Evolutionary conservation across 37 sponge, comb jelly and placozoan genomes (phyloP), one percentile per base, ranked within the genome.

Genomic region (Beroe forskalii): DNA sequence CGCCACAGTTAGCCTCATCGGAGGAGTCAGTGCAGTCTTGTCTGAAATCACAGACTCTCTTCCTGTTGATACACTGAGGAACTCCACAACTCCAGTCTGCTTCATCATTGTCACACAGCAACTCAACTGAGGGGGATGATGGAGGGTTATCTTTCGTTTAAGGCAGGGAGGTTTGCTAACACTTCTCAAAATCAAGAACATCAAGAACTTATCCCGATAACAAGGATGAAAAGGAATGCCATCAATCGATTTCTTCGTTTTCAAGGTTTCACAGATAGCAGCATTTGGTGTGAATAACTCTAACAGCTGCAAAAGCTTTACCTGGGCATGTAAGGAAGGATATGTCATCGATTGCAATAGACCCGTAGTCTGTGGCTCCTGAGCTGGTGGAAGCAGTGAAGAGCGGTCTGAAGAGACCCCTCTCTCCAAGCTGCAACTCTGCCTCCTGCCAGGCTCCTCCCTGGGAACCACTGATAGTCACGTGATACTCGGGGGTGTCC

Each of bases 21-120:
- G 91, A 91, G 23, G n/a, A 27, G 41, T 91, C 91, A 0, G 55
- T 37, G 35, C 91, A 91, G 27, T 91, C 76, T 44, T 63, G 69
- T 61, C 75, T 39, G 43, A 60, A 63, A 36, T 91, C 76, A 67
- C 91, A 91, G 62, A 67, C 67, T 61, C 67, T 42, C 55, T 91
- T 89, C 66, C 66, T 67, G 62, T 67, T 67, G 66, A 91, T 91
- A 69, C 91, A 91, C 76, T 67, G 86, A n/a, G 86, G 86, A 0
- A 80, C 86, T 2, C 86, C 86, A 80, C 86, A 80, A 30, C 42
- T 80, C 86, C 86, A 80, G 55, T 80, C 86, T 23, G 86, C 86
- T 3, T 80, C 55, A n/a, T 37, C 38, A 8, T 41, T 37, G 6
- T 1, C 24, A 25, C 86, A 80, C 55, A 80, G 86, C 55, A 80